Percentiles rank a stretch among this genome's conserved stretches.
Evolutionary conservation across 1,140 invertebrate genomes (phyloP).

Genomic region (Bombus ignitus): DNA sequence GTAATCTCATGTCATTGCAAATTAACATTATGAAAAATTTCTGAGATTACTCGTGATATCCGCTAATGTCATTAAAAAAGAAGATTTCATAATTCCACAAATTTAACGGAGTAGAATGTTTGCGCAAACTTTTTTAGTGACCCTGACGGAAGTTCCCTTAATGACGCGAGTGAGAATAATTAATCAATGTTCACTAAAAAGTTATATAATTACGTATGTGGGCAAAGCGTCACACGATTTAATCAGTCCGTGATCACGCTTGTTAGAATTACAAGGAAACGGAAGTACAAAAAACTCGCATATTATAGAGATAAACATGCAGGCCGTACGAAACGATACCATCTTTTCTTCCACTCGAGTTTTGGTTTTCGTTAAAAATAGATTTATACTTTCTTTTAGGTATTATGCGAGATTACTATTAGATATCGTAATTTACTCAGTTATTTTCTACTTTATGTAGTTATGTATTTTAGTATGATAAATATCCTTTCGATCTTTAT

Average conservation of each 20-base stretch:
- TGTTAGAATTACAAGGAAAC: conserved; percentile 23
- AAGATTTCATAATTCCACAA: background rate
- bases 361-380: background rate
- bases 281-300: conserved; percentile 40
- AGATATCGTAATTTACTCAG: background rate
- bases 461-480: background rate
- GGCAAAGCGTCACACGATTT: conserved; percentile 35
- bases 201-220: conserved; percentile 33
- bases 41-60: background rate
- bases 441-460: background rate
- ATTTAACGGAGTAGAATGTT: background rate
- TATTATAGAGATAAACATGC: conserved; percentile 18
- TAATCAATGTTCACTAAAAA: conserved; percentile 35
- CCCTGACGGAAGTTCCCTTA: background rate
- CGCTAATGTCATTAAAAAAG: background rate
- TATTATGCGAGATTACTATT: background rate
- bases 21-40: background rate
- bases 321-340: background rate
- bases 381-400: background rate
- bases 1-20: too few species aligned
- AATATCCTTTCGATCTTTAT: background rate
- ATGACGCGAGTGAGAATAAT: conserved; percentile 3
- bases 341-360: background rate
- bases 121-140: background rate
- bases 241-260: conserved; percentile 30